Evolutionary conservation across 2,797 vertebrate genomes (phyloP), one percentile per base, ranked within the genome.

Genomic region (Orientallactaga sibirica): DNA sequence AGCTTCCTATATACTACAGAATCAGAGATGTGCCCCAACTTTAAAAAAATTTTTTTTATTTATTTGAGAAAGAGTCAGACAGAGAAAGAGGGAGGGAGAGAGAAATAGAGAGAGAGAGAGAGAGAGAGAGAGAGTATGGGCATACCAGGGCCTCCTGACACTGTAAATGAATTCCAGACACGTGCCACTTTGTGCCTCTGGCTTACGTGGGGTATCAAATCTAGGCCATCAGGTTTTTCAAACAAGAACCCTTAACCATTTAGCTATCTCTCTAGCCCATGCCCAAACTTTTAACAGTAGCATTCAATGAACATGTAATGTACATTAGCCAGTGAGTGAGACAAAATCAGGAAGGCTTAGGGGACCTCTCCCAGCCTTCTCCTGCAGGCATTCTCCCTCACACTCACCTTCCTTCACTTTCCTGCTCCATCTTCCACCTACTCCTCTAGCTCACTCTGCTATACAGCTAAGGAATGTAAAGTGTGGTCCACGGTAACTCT

Each of bases 351-450:
- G 7, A 43, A 25, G 18, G 55, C 27, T 64, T 52, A 16, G 25
- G 29, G 75, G n/a, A 1, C 37, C 37, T 68, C 61, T 66, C 22
- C 58, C 27, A 70, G 58, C 3, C 6, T 24, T 62, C 61, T 27
- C 20, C 27, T 87, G 15, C 20, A 27, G 61, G 16, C 0, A 24
- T 85, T 43, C 62, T 77, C 64, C 16, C 55, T 61, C 37, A 24
- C 27, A 16, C 12, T 24, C 14, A 6, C 20, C 24, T 68, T 25
- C 22, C 37, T 71, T 41, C 64, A 15, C 41, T 25, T 67, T 16
- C 12, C 5, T 3, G 8, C 10, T 43, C 22, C 22, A 1, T 1
- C 20, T 8, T 15, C 11, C 4, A 33, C 29, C 41, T 2, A 7
- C 10, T 20, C 6, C 6, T 75, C 62, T 14, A n/a, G 12, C 37